Conservation (phyloP, 1,140 invertebrate genomes). For the Epicauta chinensis region DNA sequence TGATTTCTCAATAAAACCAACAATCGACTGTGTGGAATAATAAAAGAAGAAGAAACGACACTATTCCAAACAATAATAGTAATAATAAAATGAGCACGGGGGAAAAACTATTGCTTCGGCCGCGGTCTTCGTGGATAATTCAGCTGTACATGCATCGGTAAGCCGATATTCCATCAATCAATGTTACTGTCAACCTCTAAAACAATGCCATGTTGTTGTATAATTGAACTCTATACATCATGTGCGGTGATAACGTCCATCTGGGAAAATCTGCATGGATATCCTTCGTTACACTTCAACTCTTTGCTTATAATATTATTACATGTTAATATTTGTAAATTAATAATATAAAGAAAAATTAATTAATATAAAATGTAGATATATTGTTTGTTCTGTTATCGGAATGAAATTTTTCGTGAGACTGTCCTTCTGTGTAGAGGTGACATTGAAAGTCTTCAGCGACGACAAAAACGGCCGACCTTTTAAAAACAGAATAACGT, state of each 20-base stretch:
- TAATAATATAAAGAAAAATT: too few relatives aligned
- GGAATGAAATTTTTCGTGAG: constrained; percentile 18
- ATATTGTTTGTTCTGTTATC: too few relatives aligned
- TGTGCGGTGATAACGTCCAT: constrained; percentile 32
- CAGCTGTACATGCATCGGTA: constrained; percentile 27
- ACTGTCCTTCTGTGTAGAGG: constrained; percentile 1
- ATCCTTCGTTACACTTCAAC: constrained; percentile 9
- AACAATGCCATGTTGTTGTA: constrained; percentile 38
- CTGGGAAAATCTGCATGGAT: constrained; percentile 27
- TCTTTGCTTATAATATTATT: too few relatives aligned
- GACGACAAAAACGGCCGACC: constrained; percentile 8
- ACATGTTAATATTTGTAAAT: too few relatives aligned
- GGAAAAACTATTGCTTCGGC: constrained; percentile 22
- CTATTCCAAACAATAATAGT: not conserved
- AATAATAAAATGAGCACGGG: not conserved
- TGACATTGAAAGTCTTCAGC: constrained; percentile 4
- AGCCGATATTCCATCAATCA: constrained; percentile 36
- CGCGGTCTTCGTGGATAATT: constrained; percentile 23
- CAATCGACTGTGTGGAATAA: not conserved
- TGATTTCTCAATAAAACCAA: constrained; percentile 31
- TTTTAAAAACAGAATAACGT: constrained; percentile 23
- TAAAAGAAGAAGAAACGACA: constrained; percentile 2
- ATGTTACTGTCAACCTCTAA: constrained; percentile 36
- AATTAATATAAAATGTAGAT: too few relatives aligned
- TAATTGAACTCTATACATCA: constrained; percentile 38